Conservation (phyloP, 1,140 invertebrate species). For the Panagrolaimus sp. region DNA sequence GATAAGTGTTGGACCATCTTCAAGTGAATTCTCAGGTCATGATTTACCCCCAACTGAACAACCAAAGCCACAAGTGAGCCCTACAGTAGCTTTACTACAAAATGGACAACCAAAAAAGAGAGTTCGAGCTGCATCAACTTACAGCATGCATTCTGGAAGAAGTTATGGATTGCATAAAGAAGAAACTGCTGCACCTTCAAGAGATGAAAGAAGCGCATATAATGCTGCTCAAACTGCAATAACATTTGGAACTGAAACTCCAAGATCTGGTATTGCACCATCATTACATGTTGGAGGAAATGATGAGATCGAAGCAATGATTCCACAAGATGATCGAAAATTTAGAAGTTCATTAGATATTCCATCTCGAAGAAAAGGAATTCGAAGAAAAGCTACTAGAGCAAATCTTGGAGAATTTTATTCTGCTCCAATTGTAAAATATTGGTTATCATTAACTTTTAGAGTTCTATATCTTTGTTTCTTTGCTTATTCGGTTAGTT, state of each 20-base stretch:
- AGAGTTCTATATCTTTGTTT: conserved; percentile 44
- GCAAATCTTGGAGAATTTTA: conserved; percentile 34
- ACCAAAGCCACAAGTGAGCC: conserved; percentile 21
- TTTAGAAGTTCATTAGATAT: neutral
- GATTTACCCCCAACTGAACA: neutral
- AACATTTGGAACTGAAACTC: neutral
- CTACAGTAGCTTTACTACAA: conserved; percentile 42
- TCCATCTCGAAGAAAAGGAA: neutral
- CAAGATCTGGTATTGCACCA: neutral
- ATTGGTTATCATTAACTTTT: conserved; percentile 52
- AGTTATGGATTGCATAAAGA: neutral
- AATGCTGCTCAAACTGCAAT: conserved; percentile 10
- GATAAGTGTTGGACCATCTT: conserved; percentile 19
- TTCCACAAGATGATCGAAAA: too few species aligned
- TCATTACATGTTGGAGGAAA: neutral
- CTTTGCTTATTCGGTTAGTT: conserved; percentile 42
- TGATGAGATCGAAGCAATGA: neutral
- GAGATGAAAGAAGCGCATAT: conserved; percentile 1
- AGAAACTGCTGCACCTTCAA: neutral
- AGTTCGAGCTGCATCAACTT: conserved; percentile 14
- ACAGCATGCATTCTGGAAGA: conserved; percentile 6
- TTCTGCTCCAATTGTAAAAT: conserved; percentile 53
- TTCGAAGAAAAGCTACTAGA: neutral
- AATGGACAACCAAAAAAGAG: conserved; percentile 16
- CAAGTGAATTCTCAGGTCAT: conserved; percentile 30